These are phyloP conservation scores for Plebejus argus DNA, from an alignment of 2,888 invertebrate species.

Conservation along the genomic window DNA sequence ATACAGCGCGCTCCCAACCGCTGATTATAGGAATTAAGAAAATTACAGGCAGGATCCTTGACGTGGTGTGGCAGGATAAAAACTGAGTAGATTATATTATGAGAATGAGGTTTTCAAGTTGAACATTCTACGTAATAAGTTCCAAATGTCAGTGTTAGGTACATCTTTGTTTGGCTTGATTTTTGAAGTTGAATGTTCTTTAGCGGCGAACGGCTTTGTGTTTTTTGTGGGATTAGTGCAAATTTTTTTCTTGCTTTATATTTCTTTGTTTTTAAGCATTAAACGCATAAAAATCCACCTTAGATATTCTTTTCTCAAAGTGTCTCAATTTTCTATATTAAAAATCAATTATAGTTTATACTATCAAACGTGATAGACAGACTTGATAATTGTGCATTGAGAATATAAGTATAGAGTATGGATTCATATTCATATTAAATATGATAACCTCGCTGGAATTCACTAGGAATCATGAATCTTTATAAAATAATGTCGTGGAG, in stretches of 20 bases:
- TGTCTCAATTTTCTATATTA: too few relatives aligned
- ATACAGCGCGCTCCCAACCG: conserved; percentile 41
- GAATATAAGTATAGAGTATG: too few relatives aligned
- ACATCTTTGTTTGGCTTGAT: background rate
- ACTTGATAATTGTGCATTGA: too few relatives aligned
- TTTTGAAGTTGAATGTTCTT: background rate
- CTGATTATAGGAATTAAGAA: conserved; percentile 65
- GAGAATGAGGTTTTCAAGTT: conserved; percentile 17
- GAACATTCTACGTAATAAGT: conserved; percentile 35
- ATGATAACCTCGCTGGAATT: background rate
- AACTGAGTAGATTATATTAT: conserved; percentile 39
- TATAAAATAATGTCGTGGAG: conserved; percentile 35
- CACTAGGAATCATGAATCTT: conserved; percentile 41
- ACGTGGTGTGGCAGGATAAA: conserved; percentile 45
- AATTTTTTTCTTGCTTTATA: too few relatives aligned
- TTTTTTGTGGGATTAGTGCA: too few relatives aligned
- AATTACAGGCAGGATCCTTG: conserved; percentile 49
- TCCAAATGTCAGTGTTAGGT: background rate
- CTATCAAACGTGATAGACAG: too few relatives aligned
- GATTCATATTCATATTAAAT: background rate
- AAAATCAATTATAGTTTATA: too few relatives aligned
- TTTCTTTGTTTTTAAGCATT: too few relatives aligned
- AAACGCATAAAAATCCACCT: too few relatives aligned
- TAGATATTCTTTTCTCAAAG: too few relatives aligned
- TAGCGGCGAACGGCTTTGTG: too few relatives aligned